Evolutionary conservation across 2,113 vertebrate species (phyloP), one percentile per base, ranked within the genome.

Genomic region (Tympanuchus pallidicinctus): DNA sequence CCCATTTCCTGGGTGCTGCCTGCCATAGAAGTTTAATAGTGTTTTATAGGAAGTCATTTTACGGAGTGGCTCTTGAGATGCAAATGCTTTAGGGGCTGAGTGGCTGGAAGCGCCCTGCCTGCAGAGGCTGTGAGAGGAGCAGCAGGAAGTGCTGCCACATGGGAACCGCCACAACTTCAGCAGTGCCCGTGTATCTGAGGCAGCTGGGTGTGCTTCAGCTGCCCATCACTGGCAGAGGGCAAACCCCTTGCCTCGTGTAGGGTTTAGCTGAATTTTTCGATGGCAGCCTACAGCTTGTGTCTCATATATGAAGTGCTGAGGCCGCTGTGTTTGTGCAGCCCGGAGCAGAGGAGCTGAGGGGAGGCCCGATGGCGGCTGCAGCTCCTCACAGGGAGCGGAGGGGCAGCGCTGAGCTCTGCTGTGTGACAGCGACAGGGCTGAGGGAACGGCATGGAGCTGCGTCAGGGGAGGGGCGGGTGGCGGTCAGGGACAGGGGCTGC

Each of bases 111-210:
- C 15, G 34, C 18, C 63, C 56, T 8, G 5, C 34, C 22, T 63
- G 42, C 42, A 42, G 42, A 42, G 42, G 42, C 0, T 22, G 1
- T 1, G 57, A 50, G 57, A 13, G 52, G 47, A 56, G 52, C 8
- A 34, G 15, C 4, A 1, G 48, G 78, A 40, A 36, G n/a, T 0
- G 16, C 30, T 20, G 32, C 0, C 6, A 30, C 34, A 15, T 14
- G 40, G 80, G 48, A 70, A 5, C 18, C 1, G 2, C 48, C 13
- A 59, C 57, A 20, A 38, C 17, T 61, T 6, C 45, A 14, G 36
- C 0, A 0, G 42, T 38, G 18, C 22, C 1, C 7, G 7, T 2
- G 2, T 21, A 72, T 18, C 80, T 90, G 83, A 16, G 2, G 2
- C 5, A 27, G 40, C 54, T 48, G 25, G 64, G 21, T 1, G 32